Evolutionary conservation across 2,888 invertebrate genomes (phyloP).

Genomic region (Calliopum simillimum): DNA sequence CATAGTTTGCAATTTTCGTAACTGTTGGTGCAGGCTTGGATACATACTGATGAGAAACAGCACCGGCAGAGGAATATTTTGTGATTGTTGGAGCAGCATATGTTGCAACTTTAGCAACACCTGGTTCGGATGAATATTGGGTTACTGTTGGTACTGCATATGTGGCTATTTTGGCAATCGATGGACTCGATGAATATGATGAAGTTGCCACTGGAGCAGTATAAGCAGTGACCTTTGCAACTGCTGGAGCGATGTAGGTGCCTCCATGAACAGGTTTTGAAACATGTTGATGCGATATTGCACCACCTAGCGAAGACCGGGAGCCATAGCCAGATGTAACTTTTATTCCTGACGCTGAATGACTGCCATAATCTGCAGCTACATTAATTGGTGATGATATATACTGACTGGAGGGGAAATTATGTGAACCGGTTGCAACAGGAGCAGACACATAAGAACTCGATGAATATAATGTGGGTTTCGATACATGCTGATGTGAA

Average conservation of each 20-base stretch:
- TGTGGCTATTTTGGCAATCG: conserved; percentile 41
- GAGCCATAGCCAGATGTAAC: not conserved
- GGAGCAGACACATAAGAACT: conserved; percentile 44
- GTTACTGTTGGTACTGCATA: conserved; percentile 45
- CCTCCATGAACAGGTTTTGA: conserved; percentile 53
- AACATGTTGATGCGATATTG: conserved; percentile 43
- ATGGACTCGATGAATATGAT: conserved; percentile 49
- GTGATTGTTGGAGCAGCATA: conserved; percentile 18
- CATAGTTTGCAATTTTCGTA: conserved; percentile 43
- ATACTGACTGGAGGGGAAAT: conserved; percentile 31
- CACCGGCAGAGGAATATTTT: conserved; percentile 41
- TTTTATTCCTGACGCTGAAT: not conserved
- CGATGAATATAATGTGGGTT: conserved; percentile 43
- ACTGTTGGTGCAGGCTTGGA: conserved; percentile 47
- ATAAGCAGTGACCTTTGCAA: conserved; percentile 53
- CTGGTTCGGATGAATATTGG: conserved; percentile 38
- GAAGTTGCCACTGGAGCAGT: conserved; percentile 40
- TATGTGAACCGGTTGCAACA: conserved; percentile 37
- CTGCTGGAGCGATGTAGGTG: conserved; percentile 49
- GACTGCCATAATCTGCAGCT: conserved; percentile 39
- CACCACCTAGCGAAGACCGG: conserved; percentile 24
- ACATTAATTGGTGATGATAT: conserved; percentile 36
- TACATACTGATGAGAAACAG: conserved; percentile 54
- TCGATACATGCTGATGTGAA: conserved; percentile 55
- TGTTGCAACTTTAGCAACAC: conserved; percentile 44